Evolutionary conservation across 2,113 vertebrate species (phyloP).

Genomic region (Macrotus californicus): DNA sequence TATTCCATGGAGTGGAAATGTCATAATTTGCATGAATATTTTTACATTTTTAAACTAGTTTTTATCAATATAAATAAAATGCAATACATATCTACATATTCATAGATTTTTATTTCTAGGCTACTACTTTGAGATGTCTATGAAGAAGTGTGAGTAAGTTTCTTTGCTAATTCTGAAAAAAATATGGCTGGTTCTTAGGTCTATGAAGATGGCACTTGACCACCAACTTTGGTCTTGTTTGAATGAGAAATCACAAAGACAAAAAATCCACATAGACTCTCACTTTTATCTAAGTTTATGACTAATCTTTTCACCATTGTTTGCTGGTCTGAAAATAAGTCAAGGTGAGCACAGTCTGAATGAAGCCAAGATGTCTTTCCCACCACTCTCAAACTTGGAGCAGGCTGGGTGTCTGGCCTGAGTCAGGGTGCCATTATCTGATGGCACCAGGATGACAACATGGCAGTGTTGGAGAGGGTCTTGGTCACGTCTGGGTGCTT

Average conservation of each 20-base stretch:
- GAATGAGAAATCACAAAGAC: background rate
- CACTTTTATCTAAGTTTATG: background rate
- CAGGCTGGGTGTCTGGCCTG: background rate
- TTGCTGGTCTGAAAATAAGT: conserved; percentile 5
- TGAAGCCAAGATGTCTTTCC: background rate
- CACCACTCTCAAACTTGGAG: background rate
- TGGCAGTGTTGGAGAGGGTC: background rate
- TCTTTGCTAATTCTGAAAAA: background rate
- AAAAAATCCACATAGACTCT: background rate
- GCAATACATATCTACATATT: background rate
- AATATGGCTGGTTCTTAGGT: background rate
- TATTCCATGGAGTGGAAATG: background rate
- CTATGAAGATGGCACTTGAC: background rate
- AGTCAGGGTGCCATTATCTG: background rate
- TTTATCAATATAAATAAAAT: conserved; percentile 26
- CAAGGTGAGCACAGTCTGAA: background rate
- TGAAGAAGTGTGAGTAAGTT: background rate
- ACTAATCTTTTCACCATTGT: background rate
- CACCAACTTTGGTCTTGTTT: background rate
- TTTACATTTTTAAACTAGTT: conserved; percentile 14
- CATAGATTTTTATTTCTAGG: conserved; percentile 26
- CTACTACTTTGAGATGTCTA: conserved; percentile 5
- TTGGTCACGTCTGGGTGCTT: background rate
- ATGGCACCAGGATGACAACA: background rate
- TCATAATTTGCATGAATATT: conserved; percentile 9